A percentile compares a stretch with the other conserved stretches of the same genome.
Evolutionary conservation across 2,797 vertebrate genomes (phyloP).

Genomic region (Sylvia borin): DNA sequence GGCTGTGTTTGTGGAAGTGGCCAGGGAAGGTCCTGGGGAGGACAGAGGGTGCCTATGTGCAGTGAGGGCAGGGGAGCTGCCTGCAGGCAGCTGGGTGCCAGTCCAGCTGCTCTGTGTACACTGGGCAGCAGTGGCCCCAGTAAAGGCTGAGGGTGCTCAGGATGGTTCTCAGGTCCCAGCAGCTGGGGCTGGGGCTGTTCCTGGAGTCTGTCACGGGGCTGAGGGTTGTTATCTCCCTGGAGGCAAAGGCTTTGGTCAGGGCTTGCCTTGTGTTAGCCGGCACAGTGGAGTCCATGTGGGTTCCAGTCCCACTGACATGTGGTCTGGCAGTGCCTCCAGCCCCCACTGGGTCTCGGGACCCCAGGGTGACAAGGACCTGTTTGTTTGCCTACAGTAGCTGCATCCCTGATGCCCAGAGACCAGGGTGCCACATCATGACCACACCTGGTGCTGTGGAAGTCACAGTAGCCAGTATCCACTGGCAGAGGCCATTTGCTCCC

Average conservation of each 20-base stretch:
- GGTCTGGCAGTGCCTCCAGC: neutral
- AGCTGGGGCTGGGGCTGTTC: neutral
- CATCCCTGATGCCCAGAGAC: neutral
- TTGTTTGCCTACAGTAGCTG: neutral
- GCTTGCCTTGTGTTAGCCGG: neutral
- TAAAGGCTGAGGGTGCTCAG: neutral
- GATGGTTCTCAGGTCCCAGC: neutral
- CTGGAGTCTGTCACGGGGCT: neutral
- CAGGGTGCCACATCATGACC: fast-evolving
- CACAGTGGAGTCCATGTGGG: fast-evolving
- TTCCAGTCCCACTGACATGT: neutral
- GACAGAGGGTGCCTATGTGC: slow-evolving; percentile 54
- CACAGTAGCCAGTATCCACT: fast-evolving
- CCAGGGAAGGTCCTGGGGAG: neutral
- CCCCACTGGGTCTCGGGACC: no score
- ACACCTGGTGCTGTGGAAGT: neutral
- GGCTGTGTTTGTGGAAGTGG: slow-evolving; percentile 40
- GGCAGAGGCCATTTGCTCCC: neutral
- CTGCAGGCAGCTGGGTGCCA: neutral
- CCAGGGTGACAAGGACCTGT: neutral
- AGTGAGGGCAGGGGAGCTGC: neutral
- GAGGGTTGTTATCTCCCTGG: neutral
- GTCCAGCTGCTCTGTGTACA: neutral
- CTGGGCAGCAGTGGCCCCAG: fast-evolving
- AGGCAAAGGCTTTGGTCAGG: neutral